Evolutionary conservation across 2,797 vertebrate species (phyloP), one percentile per base, ranked within the genome.

Genomic region (Epinephelus awoara): DNA sequence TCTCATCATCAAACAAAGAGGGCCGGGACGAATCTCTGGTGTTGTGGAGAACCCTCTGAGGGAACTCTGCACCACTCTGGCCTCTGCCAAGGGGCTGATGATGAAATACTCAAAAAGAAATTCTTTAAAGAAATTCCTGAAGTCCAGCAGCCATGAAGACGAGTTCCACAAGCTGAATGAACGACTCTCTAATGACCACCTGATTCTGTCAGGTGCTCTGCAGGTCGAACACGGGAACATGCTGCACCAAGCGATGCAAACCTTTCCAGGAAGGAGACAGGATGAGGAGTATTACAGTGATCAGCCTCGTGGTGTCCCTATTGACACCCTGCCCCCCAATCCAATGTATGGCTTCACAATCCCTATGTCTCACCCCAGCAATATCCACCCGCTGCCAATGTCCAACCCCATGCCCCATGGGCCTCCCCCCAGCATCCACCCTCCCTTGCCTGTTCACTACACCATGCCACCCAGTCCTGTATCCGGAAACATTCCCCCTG

Each of bases 101-200:
- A 44, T 1, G 6, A 95, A 95, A 79, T 96, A 93, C 79, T 80
- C 87, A 13, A 4, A 17, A 14, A 21, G n/a, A 1, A 67, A 51
- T 1, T 0, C 0, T 8, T 2, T 83, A 0, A 29, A 1, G 1
- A 1, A 0, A 6, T 69, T 83, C 17, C 0, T 85, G 2, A 51
- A 5, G 15, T 12, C 55, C 46, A 0, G 0, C 0, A 52, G 0
- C 11, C 42, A 34, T 0, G 70, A 83, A n/a, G 61, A 65, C 0
- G 34, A 95, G 77, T 96, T 98, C 1, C 10, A 19, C 0, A 61
- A 71, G 3, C 75, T 97, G 67, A 96, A 96, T 0, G 83, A 94
- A 38, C 85, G 81, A 7, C 93, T 98, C 50, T 92, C 84, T 0
- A 91, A 97, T 46, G 88, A 91, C 0, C 89, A 92, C 1, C 84